Evolutionary conservation across 2,797 vertebrate genomes (phyloP), one percentile per base, ranked within the genome.

Genomic region (Manis javanica): DNA sequence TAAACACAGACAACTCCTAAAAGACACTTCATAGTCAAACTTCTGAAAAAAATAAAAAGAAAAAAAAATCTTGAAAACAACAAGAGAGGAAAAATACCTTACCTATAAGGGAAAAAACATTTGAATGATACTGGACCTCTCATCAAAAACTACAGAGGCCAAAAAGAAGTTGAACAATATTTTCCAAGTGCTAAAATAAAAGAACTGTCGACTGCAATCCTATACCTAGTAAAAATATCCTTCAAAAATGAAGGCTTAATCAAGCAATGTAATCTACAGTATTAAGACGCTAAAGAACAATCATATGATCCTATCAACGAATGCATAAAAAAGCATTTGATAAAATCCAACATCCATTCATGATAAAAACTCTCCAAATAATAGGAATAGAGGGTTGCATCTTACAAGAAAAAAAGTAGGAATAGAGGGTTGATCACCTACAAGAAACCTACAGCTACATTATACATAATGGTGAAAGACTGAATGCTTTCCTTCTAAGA

Each of bases 251-350:
- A 75, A 46, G 6, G 14, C 5, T 15, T 39, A 55, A 74, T 42
- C 31, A 66, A 34, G n/a, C 9, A 77, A 39, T 16, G 18, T 15
- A 51, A 51, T 71, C 8, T 7, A 15, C 16, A 31, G 10, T 4
- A 72, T 57, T 53, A 21, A 53, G 18, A 16, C 18, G n/a, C 39
- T 93, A 34, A 63, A 86, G 81, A 69, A 95, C 72, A 85, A n/a
- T 53, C 71, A 61, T 18, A 59, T 51, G 34, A 42, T 34, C 26
- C 10, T 61, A 37, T 31, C 29, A n/a, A 74, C 13, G 39, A 63
- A 55, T 23, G 19, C 61, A 69, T 37, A 81, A 15, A 71, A 95
- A 79, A 37, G 11, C 4, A 46, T 69, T 26, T 61, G 46, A 46
- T 24, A 68, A 42, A 79, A 94, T 39, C 14, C 39, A 49, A 72